Base-by-base conservation (phyloP, 2,797 vertebrate genomes). In the Agapornis canus region DNA sequence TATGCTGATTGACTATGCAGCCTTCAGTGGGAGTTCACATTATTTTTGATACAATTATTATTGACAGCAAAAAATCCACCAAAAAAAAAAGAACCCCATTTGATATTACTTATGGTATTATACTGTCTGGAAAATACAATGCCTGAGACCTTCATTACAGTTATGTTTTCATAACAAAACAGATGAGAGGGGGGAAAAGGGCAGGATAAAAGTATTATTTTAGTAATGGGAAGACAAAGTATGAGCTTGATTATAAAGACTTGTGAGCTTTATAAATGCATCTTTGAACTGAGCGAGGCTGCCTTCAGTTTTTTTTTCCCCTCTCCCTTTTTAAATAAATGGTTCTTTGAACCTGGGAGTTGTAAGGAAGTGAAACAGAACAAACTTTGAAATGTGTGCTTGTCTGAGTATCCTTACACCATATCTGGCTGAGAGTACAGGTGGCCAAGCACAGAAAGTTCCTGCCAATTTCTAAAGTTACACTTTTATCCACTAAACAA, bases 381-480 rank as follows among this genome's bases (percentile, higher is more conserved):
- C 85, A 94, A 97, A 97, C 91, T 97, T 95, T 97, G 89, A 97
- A 97, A 95, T 96, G 92, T 90, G 87, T 95, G 95, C 95, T 98
- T 97, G 96, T 97, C 96, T 95, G 93, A 97, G 97, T 84, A 85
- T 93, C 96, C 83, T 97, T 97, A 70, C 96, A 96, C 96, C 91
- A 5, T 97, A 96, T 98, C 97, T 98, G 97, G 97, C 98, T 98
- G 97, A 95, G 96, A 96, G 96, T 98, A 98, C 98, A 98, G 98
- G 98, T 98, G 98, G 98, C 98, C 97, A 97, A 97, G 96, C 96
- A 97, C 96, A 94, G 83, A 98, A 92, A 98, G 98, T 98, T 99
- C 98, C 98, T 98, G 97, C 98, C 99, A 98, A 98, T 98, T 99
- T 99, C 99, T 99, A 98, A 98, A 98, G 98, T 98, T 98, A 98